phyloP scores from a whole-genome alignment of 2,888 invertebrate genomes.

The Neoscelio sp. region DNA sequence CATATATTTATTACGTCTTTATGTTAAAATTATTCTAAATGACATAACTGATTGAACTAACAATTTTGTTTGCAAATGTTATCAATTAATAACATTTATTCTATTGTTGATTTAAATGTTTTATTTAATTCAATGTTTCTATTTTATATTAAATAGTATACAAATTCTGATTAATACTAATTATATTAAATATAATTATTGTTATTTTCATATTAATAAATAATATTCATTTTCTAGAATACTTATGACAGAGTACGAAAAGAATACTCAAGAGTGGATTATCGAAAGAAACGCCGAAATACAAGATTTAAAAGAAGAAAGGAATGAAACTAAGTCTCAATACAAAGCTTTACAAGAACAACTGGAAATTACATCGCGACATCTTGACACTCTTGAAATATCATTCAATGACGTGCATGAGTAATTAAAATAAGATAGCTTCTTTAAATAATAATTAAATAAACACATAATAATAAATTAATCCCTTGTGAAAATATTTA shows the following conservation, averaged over 20 bases:
- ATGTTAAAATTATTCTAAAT: no score
- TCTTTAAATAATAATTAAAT: not conserved
- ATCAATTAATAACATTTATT: no score
- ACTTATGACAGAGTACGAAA: constrained; percentile 36
- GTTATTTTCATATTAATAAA: not conserved
- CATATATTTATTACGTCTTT: no score
- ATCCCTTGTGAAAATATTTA: no score
- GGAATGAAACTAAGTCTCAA: not conserved
- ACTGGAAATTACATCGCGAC: constrained; percentile 21
- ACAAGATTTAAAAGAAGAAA: constrained; percentile 33
- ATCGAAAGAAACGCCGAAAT: constrained; percentile 33
- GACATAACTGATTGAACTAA: no score
- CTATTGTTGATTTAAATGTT: no score
- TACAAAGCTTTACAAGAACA: constrained; percentile 11
- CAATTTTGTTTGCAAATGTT: no score
- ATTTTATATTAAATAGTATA: no score
- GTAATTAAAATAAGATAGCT: constrained; percentile 21
- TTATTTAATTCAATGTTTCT: no score
- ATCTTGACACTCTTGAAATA: constrained; percentile 33
- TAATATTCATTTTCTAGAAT: constrained; percentile 16
- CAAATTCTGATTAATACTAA: not conserved
- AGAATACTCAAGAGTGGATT: constrained; percentile 34
- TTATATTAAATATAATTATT: not conserved
- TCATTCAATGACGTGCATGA: constrained; percentile 45
- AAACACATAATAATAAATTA: no score